These are phyloP conservation scores for Cheilinus undulatus DNA, from an alignment of 2,113 vertebrate species.

Conservation along the genomic window DNA sequence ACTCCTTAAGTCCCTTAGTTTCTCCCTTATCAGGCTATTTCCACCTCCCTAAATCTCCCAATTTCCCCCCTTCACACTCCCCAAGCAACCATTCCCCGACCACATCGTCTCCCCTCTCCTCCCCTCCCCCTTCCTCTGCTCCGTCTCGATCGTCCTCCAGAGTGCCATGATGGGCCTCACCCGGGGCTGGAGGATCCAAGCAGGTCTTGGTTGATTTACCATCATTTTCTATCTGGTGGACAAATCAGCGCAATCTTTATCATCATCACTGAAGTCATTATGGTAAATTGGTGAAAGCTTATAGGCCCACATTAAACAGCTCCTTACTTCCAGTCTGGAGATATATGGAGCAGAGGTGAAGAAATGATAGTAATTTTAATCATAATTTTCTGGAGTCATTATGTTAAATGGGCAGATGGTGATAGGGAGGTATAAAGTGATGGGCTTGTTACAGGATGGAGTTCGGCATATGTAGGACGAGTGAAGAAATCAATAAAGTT, in stretches of 20 bases:
- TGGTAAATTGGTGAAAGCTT: constrained; percentile 61
- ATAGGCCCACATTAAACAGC: constrained; percentile 52
- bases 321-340: constrained; percentile 34
- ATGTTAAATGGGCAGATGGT: constrained; percentile 54
- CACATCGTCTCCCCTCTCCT: constrained; percentile 37
- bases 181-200: constrained; percentile 45
- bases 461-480: constrained; percentile 43
- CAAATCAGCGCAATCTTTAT: constrained; percentile 65
- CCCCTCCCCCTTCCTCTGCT: constrained; percentile 44
- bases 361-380: constrained; percentile 60
- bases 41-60: constrained; percentile 51
- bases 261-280: constrained; percentile 70
- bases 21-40: constrained; percentile 34
- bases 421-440: constrained; percentile 41
- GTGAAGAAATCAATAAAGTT: constrained; percentile 9
- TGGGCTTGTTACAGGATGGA: constrained; percentile 28
- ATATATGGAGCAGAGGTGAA: constrained; percentile 51
- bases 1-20: constrained; percentile 19
- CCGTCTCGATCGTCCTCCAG: constrained; percentile 63
- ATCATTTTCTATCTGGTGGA: constrained; percentile 28
- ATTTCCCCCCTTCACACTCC: constrained; percentile 42
- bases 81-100: constrained; percentile 47
- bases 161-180: constrained; percentile 50
- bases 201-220: constrained; percentile 63
- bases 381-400: constrained; percentile 58